Evolutionary conservation across 2,888 invertebrate genomes (phyloP), one percentile per base, ranked within the genome.

Genomic region (Cabera pusaria): DNA sequence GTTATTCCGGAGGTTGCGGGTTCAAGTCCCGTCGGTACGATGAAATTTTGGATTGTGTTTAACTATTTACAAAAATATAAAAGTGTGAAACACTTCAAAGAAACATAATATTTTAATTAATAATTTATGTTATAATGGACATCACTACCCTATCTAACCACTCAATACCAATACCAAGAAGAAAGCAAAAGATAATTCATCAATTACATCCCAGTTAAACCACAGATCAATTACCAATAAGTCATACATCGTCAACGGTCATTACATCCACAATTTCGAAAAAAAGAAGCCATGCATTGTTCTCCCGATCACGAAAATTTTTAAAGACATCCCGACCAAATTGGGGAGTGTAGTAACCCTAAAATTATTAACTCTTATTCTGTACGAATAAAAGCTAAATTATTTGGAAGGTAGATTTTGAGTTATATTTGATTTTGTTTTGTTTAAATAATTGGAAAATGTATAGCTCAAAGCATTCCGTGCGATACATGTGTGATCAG

Each of bases 401-500:
- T 44, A n/a, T 33, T 5, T 19, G 4, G 24, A 6, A 7, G 8
- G 21, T 24, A 14, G 9, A 29, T 18, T 35, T 51, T 55, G 33
- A 41, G 53, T 36, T 37, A 53, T 28, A 24, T 21, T 25, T 44
- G 34, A 18, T 14, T 21, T 31, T 16, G 44, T 62, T 77, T 76
- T 69, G 72, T 77, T 78, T 71, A 61, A 64, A 69, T 75, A 75
- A 78, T 77, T 76, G 64, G 64, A 59, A 66, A 67, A 61, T 61
- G 64, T 49, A 51, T 40, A 29, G 63, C 64, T 59, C 26, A 20
- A 5, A 38, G 51, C 44, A 11, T 16, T 43, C 7, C 11, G 22
- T 17, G 35, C 21, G 3, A n/a, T 17, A 14, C 29, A 14, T 4
- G 18, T 34, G 27, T 19, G 37, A 38, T 41, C 37, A 23, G 8